Base-by-base conservation (phyloP, 2,888 invertebrate species). In the Aricia artaxerxes region DNA sequence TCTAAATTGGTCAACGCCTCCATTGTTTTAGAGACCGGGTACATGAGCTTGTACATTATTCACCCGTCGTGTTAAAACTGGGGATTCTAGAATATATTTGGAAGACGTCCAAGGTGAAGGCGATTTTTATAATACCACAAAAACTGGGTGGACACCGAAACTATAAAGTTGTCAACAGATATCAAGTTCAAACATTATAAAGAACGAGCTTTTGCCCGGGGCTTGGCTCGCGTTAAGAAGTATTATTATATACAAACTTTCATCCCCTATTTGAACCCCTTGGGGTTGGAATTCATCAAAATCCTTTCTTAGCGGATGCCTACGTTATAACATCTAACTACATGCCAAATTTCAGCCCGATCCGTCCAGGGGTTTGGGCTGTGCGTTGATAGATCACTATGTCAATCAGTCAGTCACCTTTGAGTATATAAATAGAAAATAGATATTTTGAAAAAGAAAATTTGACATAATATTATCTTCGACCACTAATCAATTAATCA, bases 1-100 rank as follows among this genome's bases (percentile, higher is more conserved):
- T 76, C 57, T 76, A 49, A 53, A 53, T 76, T 76, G 76, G 76
- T 76, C 76, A 53, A 16, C 76, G 76, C 76, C 73, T 49, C 49
- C 76, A 76, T 76, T 53, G 76, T 76, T 13, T 24, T 75, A 49
- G 76, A 76, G 11, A 75, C 49, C 49, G 49, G 24, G 24, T 16
- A 69, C 69, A 69, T 69, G 35, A 69, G 44, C 44, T 4, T 11
- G 49, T 11, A 31, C 1, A 49, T 76, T 76, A 76, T 76, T 53
- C 53, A 76, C 35, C 6, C 9, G 40, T n/a, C 38, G 53, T 35
- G 31, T 31, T 76, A 16, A 35, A 49, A 4, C 57, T 35, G 76
- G 76, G 57, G 76, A 57, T 76, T 76, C 57, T 76, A 76, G 57
- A 76, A 57, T 57, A 38, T 75, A 4, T 53, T 76, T 76, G 76